Base-by-base conservation (phyloP, 2,113 vertebrate genomes). In the Melanotaenia duboulayi region DNA sequence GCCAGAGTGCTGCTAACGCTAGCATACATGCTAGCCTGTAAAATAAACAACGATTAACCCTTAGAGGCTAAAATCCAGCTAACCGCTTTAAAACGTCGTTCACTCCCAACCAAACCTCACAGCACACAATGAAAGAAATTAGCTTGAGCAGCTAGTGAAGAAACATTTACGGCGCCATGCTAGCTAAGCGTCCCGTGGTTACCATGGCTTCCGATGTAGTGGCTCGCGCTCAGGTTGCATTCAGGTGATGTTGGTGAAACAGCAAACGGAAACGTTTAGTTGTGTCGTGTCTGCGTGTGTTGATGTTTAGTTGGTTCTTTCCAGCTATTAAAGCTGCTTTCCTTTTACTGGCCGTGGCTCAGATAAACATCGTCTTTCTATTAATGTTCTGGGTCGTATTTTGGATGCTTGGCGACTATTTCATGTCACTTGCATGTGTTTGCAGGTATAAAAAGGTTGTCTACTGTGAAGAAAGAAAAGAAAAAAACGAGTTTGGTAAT, bases 111-210 rank as follows among this genome's bases (percentile, higher is more conserved):
- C 6, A 4, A 28, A 28, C 28, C 3, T 28, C 3, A 28, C 28
- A n/a, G 28, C 6, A 28, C 28, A 28, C 28, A 3, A 28, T 6
- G 28, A 28, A 44, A 52, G 1, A 16, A 14, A 12, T 57, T 51
- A 77, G 71, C 63, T 23, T 37, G 22, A 13, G 17, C 17, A 58
- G 71, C 24, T 55, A 55, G 7, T 32, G 1, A 22, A 19, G 39
- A 1, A 2, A 6, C 25, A 19, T 1, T 17, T 13, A 44, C 20
- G 22, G 60, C 87, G 82, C 83, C 84, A 85, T 83, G 55, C 76
- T n/a, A 70, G 60, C 74, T 69, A 59, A 86, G 93, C 89, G 90
- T 92, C 92, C 69, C 44, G 4, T 40, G 59, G 91, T 94, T 92
- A 76, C 95, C 93, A 93, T 92, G 79, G 77, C 57, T 55, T 7